Evolutionary conservation across 2,113 vertebrate species (phyloP).

Genomic region (Nerophis lumbriciformis): DNA sequence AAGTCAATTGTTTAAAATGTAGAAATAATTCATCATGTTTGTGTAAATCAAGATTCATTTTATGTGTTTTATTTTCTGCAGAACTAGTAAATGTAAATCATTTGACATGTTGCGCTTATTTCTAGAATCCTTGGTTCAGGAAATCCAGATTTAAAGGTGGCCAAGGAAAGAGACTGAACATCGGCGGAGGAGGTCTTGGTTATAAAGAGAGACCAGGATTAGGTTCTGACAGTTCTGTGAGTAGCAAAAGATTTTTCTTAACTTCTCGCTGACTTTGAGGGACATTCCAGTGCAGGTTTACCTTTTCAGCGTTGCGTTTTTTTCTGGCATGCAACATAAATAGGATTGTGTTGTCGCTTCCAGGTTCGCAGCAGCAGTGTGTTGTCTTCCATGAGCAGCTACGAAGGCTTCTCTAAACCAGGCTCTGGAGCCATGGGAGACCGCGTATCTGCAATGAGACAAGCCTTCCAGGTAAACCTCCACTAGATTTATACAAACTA

Average conservation of each 20-base stretch:
- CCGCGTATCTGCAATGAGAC: constrained; percentile 94
- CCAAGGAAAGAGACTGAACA: constrained; percentile 93
- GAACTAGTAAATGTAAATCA: too few species aligned
- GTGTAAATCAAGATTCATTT: background rate
- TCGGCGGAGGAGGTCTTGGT: constrained; percentile 92
- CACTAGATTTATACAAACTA: too few species aligned
- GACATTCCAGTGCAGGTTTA: too few species aligned
- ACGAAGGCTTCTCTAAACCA: constrained; percentile 85
- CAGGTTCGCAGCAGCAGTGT: constrained; percentile 80
- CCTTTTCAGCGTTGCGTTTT: too few species aligned
- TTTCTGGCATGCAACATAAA: background rate
- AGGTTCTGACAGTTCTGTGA: constrained; percentile 88
- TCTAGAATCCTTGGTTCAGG: constrained; percentile 95
- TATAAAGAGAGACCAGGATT: constrained; percentile 93
- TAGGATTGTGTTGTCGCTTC: constrained; percentile 8
- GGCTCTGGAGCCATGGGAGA: constrained; percentile 93
- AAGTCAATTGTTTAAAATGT: too few species aligned
- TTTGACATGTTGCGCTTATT: background rate
- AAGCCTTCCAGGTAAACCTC: constrained; percentile 87
- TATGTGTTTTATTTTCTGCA: background rate
- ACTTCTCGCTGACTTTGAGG: background rate
- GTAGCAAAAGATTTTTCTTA: constrained; percentile 35
- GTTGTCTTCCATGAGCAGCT: constrained; percentile 75
- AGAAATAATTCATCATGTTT: too few species aligned
- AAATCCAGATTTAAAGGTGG: constrained; percentile 96